These are phyloP conservation scores for Heterotilapia buettikoferi DNA, from an alignment of 2,113 vertebrate species.

Conservation along the genomic window DNA sequence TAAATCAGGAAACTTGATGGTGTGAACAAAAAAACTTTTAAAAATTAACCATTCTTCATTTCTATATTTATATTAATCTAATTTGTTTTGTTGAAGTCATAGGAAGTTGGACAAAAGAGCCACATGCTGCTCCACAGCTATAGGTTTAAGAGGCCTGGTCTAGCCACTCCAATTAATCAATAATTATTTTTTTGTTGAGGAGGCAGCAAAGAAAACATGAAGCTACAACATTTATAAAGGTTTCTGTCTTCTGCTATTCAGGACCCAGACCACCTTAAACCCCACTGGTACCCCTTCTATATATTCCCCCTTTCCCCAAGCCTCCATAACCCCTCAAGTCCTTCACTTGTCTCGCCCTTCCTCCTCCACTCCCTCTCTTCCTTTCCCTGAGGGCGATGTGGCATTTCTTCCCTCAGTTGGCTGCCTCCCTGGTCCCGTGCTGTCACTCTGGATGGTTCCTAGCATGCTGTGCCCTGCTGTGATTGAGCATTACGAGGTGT, in stretches of 20 bases:
- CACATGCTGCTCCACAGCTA: not conserved
- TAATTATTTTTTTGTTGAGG: not conserved
- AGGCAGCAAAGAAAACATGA: not conserved
- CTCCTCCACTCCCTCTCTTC: conserved; percentile 29
- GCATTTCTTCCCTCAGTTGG: conserved; percentile 67
- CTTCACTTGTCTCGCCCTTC: conserved; percentile 22
- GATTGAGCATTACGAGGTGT: conserved; percentile 83
- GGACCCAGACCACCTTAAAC: not conserved
- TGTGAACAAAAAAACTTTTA: fast-evolving
- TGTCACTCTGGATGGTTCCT: conserved; percentile 76
- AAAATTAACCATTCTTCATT: not conserved
- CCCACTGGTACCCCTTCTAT: not conserved
- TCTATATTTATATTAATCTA: not conserved
- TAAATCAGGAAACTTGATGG: not conserved
- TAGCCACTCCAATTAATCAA: not conserved
- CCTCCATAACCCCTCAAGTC: not conserved
- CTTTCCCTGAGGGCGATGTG: conserved; percentile 70
- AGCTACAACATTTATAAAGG: not conserved
- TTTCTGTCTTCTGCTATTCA: not conserved
- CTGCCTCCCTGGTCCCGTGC: conserved; percentile 53
- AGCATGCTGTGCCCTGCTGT: conserved; percentile 75
- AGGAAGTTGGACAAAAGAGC: not conserved
- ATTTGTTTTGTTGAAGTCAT: not conserved
- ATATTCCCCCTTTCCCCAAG: not conserved
- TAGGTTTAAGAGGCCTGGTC: not conserved